Percentiles rank a stretch among this genome's conserved stretches.
Evolutionary conservation across 2,888 invertebrate species (phyloP).

Genomic region (Carcina quercana): DNA sequence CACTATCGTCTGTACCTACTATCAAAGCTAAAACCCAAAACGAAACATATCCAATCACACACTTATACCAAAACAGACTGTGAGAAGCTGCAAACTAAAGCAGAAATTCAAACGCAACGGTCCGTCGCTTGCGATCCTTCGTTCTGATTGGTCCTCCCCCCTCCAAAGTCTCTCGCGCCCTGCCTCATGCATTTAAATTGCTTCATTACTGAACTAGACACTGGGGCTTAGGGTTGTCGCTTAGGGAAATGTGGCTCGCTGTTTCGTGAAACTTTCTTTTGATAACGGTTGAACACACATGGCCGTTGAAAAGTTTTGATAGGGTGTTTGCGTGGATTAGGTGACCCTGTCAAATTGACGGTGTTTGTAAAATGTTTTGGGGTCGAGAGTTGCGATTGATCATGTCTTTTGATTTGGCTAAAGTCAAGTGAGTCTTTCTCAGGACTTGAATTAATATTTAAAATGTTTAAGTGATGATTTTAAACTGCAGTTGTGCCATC

Average conservation of each 20-base stretch:
- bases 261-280: conserved; percentile 23
- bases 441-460: too few species aligned
- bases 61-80: fast-evolving
- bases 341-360: too few species aligned
- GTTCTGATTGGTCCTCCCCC: conserved; percentile 39
- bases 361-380: too few species aligned
- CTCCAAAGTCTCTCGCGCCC: conserved; percentile 68
- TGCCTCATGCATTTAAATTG: conserved; percentile 77
- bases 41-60: conserved; percentile 13
- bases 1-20: conserved; percentile 71
- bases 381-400: too few species aligned
- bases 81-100: conserved; percentile 14
- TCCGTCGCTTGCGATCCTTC: conserved; percentile 28
- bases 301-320: too few species aligned
- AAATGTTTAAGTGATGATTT: too few species aligned
- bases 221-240: conserved; percentile 61
- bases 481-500: too few species aligned
- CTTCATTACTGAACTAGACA: conserved; percentile 74
- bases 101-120: conserved; percentile 18
- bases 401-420: too few species aligned
- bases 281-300: conserved; percentile 14
- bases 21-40: conserved; percentile 14
- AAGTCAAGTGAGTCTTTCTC: too few species aligned
- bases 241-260: conserved; percentile 40
- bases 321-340: too few species aligned